These are phyloP conservation scores for Colletes latitarsis DNA, from an alignment of 1,140 invertebrate species.

Conservation along the genomic window DNA sequence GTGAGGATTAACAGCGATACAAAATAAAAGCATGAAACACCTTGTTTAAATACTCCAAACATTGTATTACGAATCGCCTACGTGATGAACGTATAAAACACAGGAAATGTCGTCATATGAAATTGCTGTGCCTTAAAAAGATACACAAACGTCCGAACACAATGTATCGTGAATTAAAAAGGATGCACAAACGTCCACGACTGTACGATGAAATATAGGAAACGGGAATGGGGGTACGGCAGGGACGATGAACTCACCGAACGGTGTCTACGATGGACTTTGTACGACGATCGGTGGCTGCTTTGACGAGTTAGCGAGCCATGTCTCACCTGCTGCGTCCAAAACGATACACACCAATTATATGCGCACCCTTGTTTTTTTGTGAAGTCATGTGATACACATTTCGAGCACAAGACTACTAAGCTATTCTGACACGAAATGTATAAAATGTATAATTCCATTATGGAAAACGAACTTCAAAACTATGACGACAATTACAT, in stretches of 20 bases:
- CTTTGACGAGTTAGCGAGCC: constrained; percentile 87
- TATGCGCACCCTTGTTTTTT: constrained; percentile 53
- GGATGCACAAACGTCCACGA: constrained; percentile 53
- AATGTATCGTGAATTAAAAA: constrained; percentile 50
- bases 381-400: constrained; percentile 17
- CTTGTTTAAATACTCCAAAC: background rate
- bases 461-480: background rate
- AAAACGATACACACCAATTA: constrained; percentile 79
- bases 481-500: background rate
- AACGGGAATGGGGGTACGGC: constrained; percentile 52
- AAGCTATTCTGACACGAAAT: constrained; percentile 12
- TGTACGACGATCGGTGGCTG: constrained; percentile 84
- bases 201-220: constrained; percentile 52
- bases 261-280: constrained; percentile 87
- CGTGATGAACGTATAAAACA: constrained; percentile 20
- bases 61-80: constrained; percentile 1
- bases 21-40: background rate
- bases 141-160: constrained; percentile 51
- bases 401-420: background rate
- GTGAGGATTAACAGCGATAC: constrained; percentile 3
- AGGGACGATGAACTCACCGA: constrained; percentile 84
- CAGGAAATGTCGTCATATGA: constrained; percentile 27
- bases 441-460: constrained; percentile 2
- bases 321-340: constrained; percentile 85
- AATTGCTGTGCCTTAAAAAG: constrained; percentile 29